Evolutionary conservation across 2,797 vertebrate genomes (phyloP).

Genomic region (Botia almorhae): DNA sequence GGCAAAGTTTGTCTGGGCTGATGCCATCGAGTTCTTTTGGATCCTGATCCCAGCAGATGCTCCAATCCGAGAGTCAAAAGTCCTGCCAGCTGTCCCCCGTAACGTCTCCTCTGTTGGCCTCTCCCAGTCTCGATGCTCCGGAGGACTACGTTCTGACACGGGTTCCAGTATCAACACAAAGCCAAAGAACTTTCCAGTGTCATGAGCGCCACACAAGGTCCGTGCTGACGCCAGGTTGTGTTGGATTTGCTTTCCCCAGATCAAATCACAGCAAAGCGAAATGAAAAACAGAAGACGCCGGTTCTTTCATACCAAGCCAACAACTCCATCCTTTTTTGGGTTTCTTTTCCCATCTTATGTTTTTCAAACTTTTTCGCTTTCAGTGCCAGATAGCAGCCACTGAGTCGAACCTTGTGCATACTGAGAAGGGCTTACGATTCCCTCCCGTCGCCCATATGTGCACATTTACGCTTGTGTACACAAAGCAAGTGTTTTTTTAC

Average conservation of each 20-base stretch:
- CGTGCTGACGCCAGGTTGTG: conserved; percentile 43
- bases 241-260: conserved; percentile 31
- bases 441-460: conserved; percentile 66
- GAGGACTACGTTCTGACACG: conserved; percentile 60
- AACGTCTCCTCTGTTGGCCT: conserved; percentile 4
- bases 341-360: conserved; percentile 63
- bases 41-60: conserved; percentile 57
- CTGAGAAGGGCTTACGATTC: conserved; percentile 69
- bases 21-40: conserved; percentile 62
- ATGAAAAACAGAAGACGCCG: conserved; percentile 64
- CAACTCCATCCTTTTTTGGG: conserved; percentile 72
- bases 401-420: conserved; percentile 83
- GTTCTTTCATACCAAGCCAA: conserved; percentile 67
- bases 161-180: conserved; percentile 65
- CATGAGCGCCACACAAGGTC: conserved; percentile 34
- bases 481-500: conserved; percentile 67
- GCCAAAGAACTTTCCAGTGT: conserved; percentile 62
- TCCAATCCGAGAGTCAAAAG: conserved; percentile 63
- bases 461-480: conserved; percentile 73
- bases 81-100: conserved; percentile 59
- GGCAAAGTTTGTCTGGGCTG: conserved; percentile 68
- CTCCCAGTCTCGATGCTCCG: conserved; percentile 1
- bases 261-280: conserved; percentile 49
- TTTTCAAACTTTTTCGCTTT: conserved; percentile 81
- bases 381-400: conserved; percentile 80